phyloP scores from a whole-genome alignment of 2,113 vertebrate genomes.

The Phasianus colchicus region DNA sequence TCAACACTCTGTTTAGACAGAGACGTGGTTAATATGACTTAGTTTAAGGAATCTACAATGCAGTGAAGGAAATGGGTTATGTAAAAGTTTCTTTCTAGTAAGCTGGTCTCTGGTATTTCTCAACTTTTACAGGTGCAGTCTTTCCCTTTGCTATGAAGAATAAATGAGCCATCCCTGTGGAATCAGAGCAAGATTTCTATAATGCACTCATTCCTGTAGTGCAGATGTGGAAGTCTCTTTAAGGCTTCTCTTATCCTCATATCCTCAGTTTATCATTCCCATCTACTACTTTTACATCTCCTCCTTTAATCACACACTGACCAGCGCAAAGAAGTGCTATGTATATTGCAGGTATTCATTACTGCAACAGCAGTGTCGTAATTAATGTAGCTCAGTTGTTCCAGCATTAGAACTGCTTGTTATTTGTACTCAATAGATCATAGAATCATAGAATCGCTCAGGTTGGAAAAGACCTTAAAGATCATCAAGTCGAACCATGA shows the following conservation, averaged over 20 bases:
- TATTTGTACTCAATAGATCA: background rate
- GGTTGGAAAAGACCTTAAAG: too few species aligned
- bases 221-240: background rate
- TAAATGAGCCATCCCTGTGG: background rate
- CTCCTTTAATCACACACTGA: background rate
- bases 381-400: background rate
- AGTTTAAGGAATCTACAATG: background rate
- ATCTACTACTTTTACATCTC: background rate
- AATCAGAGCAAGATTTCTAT: background rate
- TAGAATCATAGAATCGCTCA: too few species aligned
- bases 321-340: rapidly evolving
- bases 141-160: rapidly evolving
- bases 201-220: background rate
- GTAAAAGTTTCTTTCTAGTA: background rate
- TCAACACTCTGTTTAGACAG: background rate
- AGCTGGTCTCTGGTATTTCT: background rate
- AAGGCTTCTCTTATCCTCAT: background rate
- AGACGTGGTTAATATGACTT: too few species aligned
- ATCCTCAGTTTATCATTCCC: background rate
- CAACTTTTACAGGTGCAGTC: background rate
- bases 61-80: background rate
- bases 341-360: background rate
- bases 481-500: too few species aligned
- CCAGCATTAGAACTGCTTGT: background rate
- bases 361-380: background rate